Percentiles rank a stretch among this genome's conserved stretches.
Evolutionary conservation across 2,113 vertebrate genomes (phyloP).

Genomic region (Silurus meridionalis): DNA sequence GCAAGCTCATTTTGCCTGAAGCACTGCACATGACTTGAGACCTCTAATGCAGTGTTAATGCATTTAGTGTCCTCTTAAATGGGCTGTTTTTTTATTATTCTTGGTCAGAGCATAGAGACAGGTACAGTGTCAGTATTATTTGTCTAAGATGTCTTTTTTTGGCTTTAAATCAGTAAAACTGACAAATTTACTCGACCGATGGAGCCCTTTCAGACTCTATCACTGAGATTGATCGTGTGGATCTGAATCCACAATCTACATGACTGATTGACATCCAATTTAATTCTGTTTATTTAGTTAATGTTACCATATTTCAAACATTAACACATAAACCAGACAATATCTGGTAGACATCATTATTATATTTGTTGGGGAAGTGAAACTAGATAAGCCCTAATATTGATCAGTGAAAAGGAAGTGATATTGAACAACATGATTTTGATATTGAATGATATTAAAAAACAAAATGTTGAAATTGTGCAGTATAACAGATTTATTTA

Average conservation of each 20-base stretch:
- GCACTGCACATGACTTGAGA: constrained; percentile 14
- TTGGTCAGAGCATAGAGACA: neutral
- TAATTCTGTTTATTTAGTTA: neutral
- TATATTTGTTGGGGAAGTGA: neutral
- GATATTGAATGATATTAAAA: no score
- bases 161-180: neutral
- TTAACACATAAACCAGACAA: neutral
- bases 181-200: neutral
- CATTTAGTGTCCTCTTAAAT: neutral
- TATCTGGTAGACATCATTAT: neutral
- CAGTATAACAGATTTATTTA: neutral
- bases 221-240: neutral
- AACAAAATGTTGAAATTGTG: neutral
- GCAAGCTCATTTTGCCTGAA: neutral
- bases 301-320: neutral
- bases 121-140: neutral
- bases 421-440: neutral
- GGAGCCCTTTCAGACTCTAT: neutral
- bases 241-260: neutral
- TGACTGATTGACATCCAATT: neutral
- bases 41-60: constrained; percentile 6
- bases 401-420: neutral
- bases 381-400: neutral
- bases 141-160: neutral
- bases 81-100: neutral